Evolutionary conservation across 2,888 invertebrate genomes (phyloP).

Genomic region (Oscheius sp.): DNA sequence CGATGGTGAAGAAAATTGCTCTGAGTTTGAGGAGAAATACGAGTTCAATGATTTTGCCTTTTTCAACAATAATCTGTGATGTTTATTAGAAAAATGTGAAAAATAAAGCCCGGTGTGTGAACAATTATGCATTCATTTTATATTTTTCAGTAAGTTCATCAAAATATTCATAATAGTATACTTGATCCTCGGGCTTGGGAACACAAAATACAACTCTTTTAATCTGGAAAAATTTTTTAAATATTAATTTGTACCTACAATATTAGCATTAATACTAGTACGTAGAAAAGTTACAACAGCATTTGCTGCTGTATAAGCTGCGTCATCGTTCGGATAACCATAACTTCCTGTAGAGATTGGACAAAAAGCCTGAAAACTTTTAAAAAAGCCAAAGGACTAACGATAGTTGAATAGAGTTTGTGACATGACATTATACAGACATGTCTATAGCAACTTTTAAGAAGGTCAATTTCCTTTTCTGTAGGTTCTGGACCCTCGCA

Average conservation of each 20-base stretch:
- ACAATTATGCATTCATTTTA: no score
- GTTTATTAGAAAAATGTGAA: not conserved
- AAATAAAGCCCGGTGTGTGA: not conserved
- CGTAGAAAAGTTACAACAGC: slow-evolving; percentile 23
- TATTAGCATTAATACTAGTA: not conserved
- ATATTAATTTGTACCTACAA: no score
- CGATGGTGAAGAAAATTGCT: slow-evolving; percentile 28
- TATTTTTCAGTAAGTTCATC: slow-evolving; percentile 7
- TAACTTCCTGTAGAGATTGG: slow-evolving; percentile 92
- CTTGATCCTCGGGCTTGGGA: slow-evolving; percentile 38
- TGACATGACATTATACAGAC: slow-evolving; percentile 75
- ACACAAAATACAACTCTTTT: slow-evolving; percentile 46
- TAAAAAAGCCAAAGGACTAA: slow-evolving; percentile 74
- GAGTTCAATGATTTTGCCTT: slow-evolving; percentile 50
- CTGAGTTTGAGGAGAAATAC: slow-evolving; percentile 31
- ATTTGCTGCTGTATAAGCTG: slow-evolving; percentile 73
- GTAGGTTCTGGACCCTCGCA: slow-evolving; percentile 69
- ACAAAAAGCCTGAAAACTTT: slow-evolving; percentile 79
- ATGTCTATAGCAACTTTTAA: slow-evolving; percentile 80
- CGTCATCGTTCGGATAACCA: slow-evolving; percentile 83
- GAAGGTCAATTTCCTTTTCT: slow-evolving; percentile 76
- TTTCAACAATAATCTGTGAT: slow-evolving; percentile 46
- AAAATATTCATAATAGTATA: slow-evolving; percentile 38
- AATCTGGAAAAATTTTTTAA: slow-evolving; percentile 27
- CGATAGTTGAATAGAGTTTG: slow-evolving; percentile 77